Base-by-base conservation (phyloP, 2,888 invertebrate species). In the Alentia gelatinosa region DNA sequence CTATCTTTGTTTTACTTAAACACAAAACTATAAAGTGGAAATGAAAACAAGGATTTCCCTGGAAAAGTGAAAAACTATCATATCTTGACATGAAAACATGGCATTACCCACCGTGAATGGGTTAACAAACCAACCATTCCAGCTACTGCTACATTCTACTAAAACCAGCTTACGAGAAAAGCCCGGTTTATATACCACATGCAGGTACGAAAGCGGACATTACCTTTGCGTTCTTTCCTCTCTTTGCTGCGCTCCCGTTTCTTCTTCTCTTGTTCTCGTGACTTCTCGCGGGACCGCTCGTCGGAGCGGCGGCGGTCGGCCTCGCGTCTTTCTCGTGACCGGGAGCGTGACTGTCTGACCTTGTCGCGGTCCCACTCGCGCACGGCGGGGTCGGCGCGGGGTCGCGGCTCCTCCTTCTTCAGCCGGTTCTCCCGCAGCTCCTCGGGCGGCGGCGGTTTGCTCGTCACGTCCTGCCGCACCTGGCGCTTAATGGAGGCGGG, bases 291-390 rank as follows among this genome's bases (percentile, higher is more conserved):
- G n/a, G 89, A 50, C 39, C 63, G 30, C 37, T 89, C 89, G n/a
- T 89, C 89, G 23, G 63, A 33, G 35, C 89, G 56, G 7, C 89
- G 89, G 9, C 89, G 15, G 12, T 89, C 89, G 0, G 74, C 15
- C 5, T 68, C 89, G 5, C 75, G 26, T 0, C 89, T 5, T 42
- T 89, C 89, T 74, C 91, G 79, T 63, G 94, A 94, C 89, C 94
- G 96, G 93, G 93, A 94, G 93, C 96, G 96, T 47, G 91, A 90
- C 91, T 92, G 91, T 30, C 91, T 50, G 30, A 91, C 37, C 91
- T 93, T 93, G 74, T 92, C 92, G 35, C 92, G 68, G 90, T 93
- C 93, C 93, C 93, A 93, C 89, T 93, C 93, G 35, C 93, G 40
- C 1, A 90, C 40, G 33, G 37, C 37, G 23, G 84, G 86, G 42